Base-by-base conservation (phyloP, 2,113 vertebrate species). In the Hippoglossus stenolepis region DNA sequence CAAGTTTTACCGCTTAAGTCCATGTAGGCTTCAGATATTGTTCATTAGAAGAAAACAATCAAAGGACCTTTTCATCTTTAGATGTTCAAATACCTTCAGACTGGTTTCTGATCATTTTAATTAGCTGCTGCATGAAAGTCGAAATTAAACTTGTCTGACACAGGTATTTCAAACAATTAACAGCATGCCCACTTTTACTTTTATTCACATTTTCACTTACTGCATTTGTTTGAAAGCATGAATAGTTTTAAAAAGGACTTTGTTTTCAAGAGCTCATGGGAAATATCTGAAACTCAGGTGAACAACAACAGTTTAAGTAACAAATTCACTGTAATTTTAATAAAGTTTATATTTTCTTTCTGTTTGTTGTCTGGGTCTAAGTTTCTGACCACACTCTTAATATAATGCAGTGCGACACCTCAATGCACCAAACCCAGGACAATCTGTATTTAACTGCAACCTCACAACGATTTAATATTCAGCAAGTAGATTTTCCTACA, bases 371-470 rank as follows among this genome's bases (percentile, higher is more conserved):
- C 40, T 31, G 28, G 28, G 28, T 31, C 28, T 31, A 20, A 6
- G 58, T 28, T 80, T 65, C n/a, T 24, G 65, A 56, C 40, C 21
- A 21, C 18, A 24, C 49, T 75, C 15, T 28, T 43, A 74, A 26
- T 5, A 26, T 28, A 59, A 58, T 21, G 18, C 40, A 60, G 35
- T 43, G 31, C 58, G 35, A 15, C 59, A 15, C 43, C 60, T 65
- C 12, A 61, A 57, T 26, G n/a, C 62, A 71, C 53, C 23, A 17
- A 26, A 11, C 4, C 10, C 8, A 31, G 47, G 24, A 60, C 68
- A 57, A 67, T 65, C 21, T 57, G 47, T 53, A 59, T 57, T 79
- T 15, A 43, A 17, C 58, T 79, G 5, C 24, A 51, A 59, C 64
- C 6, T 15, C 35, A 49, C 5, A 58, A 63, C 12, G 6, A 65